Percentiles rank a stretch among this genome's conserved stretches.
Evolutionary conservation across 2,888 invertebrate species (phyloP).

Genomic region (Leucophora obtusa): DNA sequence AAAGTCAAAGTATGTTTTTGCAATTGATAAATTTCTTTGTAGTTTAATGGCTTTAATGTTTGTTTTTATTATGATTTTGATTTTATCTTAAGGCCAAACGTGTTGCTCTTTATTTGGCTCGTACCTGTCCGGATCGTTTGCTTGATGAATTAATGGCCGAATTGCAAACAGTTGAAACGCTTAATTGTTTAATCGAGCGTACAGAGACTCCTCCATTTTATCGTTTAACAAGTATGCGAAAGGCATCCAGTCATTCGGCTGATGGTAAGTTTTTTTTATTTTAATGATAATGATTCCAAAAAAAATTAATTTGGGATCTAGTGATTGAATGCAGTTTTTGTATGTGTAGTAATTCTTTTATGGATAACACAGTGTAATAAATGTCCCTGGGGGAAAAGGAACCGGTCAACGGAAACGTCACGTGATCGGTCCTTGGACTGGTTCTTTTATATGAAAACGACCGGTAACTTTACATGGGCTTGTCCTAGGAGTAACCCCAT

Average conservation of each 20-base stretch:
- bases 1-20: background rate
- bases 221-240: slow-evolving; percentile 93
- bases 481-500: too few relatives aligned
- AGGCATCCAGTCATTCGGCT: slow-evolving; percentile 89
- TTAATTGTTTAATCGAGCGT: slow-evolving; percentile 96
- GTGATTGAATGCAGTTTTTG: too few relatives aligned
- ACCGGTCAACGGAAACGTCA: too few relatives aligned
- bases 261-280: slow-evolving; percentile 78
- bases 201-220: slow-evolving; percentile 99
- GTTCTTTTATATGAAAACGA: too few relatives aligned
- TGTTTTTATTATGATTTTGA: slow-evolving; percentile 6
- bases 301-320: too few relatives aligned
- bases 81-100: slow-evolving; percentile 88
- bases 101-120: slow-evolving; percentile 94
- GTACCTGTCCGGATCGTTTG: slow-evolving; percentile 93
- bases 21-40: slow-evolving; percentile 3
- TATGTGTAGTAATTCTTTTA: too few relatives aligned
- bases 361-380: too few relatives aligned
- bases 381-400: too few relatives aligned
- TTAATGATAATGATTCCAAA: too few relatives aligned
- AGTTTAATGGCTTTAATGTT: background rate
- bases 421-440: too few relatives aligned
- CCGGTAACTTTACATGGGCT: too few relatives aligned
- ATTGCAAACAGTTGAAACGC: slow-evolving; percentile 96
- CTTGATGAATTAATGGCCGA: slow-evolving; percentile 98